A percentile compares a stretch with the other conserved stretches of the same genome.
Evolutionary conservation across 2,888 invertebrate genomes (phyloP).

Genomic region (Euclidia mi): DNA sequence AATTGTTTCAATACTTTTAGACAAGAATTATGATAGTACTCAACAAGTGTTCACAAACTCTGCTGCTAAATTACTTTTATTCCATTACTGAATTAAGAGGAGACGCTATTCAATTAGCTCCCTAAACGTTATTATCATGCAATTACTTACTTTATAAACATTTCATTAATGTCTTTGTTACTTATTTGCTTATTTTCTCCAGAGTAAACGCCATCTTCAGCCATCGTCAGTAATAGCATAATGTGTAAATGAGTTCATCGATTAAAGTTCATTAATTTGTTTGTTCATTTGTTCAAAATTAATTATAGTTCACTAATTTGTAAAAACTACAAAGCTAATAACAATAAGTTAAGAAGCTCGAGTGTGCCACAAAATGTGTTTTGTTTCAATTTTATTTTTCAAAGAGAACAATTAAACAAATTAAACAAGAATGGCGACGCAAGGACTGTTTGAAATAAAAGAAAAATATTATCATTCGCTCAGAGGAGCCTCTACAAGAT

Average conservation of each 20-base stretch:
- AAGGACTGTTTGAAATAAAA: conserved; percentile 79
- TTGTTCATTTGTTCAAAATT: too few species aligned
- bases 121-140: conserved; percentile 19
- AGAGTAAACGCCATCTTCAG: neutral
- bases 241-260: neutral
- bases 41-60: conserved; percentile 44
- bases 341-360: conserved; percentile 51
- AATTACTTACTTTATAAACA: too few species aligned
- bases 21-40: conserved; percentile 33
- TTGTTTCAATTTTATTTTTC: conserved; percentile 65
- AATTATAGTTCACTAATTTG: too few species aligned
- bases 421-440: conserved; percentile 70
- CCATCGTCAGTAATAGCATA: neutral
- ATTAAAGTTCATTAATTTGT: conserved; percentile 24
- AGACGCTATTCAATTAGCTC: conserved; percentile 25
- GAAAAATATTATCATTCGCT: conserved; percentile 83
- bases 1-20: conserved; percentile 55
- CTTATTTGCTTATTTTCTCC: too few species aligned
- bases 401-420: conserved; percentile 77
- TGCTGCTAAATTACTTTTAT: conserved; percentile 40
- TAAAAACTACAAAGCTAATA: conserved; percentile 52
- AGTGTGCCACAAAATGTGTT: conserved; percentile 53
- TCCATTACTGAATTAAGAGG: conserved; percentile 33
- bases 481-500: conserved; percentile 75
- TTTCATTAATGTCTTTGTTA: too few species aligned